Evolutionary conservation across 1,140 invertebrate genomes (phyloP).

Genomic region (Cherax quadricarinatus): DNA sequence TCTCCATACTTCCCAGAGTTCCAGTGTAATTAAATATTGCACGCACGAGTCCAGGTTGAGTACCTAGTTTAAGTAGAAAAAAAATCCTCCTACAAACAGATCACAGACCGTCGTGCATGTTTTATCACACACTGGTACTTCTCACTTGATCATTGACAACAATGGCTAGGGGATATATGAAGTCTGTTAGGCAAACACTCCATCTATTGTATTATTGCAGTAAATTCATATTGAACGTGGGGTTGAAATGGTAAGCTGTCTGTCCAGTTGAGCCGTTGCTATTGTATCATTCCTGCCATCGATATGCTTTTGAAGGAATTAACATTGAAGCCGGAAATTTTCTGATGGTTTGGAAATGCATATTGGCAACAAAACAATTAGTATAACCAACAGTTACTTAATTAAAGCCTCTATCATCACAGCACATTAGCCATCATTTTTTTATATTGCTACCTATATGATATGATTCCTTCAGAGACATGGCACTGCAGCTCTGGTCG

Average conservation of each 20-base stretch:
- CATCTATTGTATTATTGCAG: conserved; percentile 71
- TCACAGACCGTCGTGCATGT: conserved; percentile 68
- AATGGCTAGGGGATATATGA: conserved; percentile 69
- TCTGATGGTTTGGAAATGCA: conserved; percentile 71
- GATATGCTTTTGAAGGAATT: conserved; percentile 67
- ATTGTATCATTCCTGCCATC: conserved; percentile 68
- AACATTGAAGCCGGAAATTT: conserved; percentile 64
- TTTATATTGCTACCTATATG: conserved; percentile 73
- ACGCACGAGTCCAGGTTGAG: conserved; percentile 67
- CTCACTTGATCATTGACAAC: conserved; percentile 62
- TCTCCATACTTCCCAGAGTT: conserved; percentile 67
- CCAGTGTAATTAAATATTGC: conserved; percentile 68
- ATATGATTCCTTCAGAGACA: conserved; percentile 72
- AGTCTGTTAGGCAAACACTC: conserved; percentile 70
- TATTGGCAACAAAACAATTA: conserved; percentile 72
- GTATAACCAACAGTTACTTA: conserved; percentile 72
- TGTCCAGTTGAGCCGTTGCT: conserved; percentile 66
- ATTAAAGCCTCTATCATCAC: conserved; percentile 72
- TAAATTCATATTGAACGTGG: conserved; percentile 66
- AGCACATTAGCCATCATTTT: conserved; percentile 72
- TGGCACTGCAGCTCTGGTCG: conserved; percentile 69
- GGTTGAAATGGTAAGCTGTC: conserved; percentile 66
- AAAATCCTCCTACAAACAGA: conserved; percentile 69
- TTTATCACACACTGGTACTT: conserved; percentile 69
- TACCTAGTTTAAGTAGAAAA: conserved; percentile 71